Evolutionary conservation across 2,888 invertebrate species (phyloP), one percentile per base, ranked within the genome.

Genomic region (Lithophane ornitopus): DNA sequence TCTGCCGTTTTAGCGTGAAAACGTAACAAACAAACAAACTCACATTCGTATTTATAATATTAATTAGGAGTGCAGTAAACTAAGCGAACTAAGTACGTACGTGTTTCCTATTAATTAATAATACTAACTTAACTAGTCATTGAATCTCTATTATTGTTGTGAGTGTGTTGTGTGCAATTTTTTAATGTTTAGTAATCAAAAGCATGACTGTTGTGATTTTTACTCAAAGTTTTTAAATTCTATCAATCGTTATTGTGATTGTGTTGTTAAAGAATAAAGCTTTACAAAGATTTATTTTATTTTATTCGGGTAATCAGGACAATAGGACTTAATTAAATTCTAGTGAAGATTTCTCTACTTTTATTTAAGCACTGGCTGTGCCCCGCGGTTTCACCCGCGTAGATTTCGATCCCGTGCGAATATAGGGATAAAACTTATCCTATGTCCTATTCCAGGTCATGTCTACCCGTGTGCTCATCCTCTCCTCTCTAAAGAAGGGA

Each of bases 251-350:
- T 67, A 63, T 58, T 67, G 49, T 78, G 63, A 59, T 28, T 39
- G 28, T 59, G 59, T 49, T 78, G 12, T 67, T 78, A 28, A 52
- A 34, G 1, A 78, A 59, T 74, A 68, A 74, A 63, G 16, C 2
- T 28, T 34, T n/a, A 44, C 28, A 9, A 28, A 34, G 1, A 34
- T 19, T 34, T 39, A 2, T 34, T 39, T 22, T 14, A 6, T 34
- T 22, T 59, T 19, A 34, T 59, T 41, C 34, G 2, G 3, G 8
- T 16, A 16, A 12, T 52, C 6, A n/a, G 14, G 0, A 26, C 28
- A 41, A 41, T 19, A 8, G 4, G 2, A 8, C 6, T 6, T 41
- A 46, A 39, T 72, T 26, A 12, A 26, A 58, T 73, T 58, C 12
- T 22, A 16, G 16, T 46, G 8, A 46, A 46, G 0, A 44, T 54